Evolutionary conservation across 2,888 invertebrate species (phyloP), one percentile per base, ranked within the genome.

Genomic region (Cheilosia impressa): DNA sequence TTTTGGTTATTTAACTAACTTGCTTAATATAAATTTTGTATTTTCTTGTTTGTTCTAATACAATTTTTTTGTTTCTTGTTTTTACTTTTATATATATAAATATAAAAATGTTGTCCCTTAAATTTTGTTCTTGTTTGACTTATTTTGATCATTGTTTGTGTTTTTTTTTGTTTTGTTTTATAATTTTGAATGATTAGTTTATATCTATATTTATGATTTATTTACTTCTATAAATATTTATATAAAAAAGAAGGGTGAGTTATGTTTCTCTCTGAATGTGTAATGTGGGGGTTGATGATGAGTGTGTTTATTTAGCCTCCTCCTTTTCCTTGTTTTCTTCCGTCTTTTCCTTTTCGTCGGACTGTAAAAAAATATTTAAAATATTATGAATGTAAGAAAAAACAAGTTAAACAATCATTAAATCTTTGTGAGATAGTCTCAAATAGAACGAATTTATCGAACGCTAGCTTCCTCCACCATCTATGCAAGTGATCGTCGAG

Each of bases 331-430:
- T 94, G 90, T 95, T 95, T 90, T 95, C 95, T 91, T 96, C 96
- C 88, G 95, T 94, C 88, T 94, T 95, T 89, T 96, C 96, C 91
- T 96, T 96, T 90, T 96, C 96, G 89, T 96, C 96, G 89, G 95
- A 95, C 95, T 96, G 93, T n/a, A 93, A 93, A 82, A 55, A 9
- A 17, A 53, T 4, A n/a, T 19, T n/a, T 50, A 45, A 62, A 7
- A 24, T 6, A 53, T n/a, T n/a, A 45, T 24, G 4, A 13, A 13
- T 13, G 3, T 24, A 22, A 53, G 1, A 34, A 10, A 34, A 10
- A 34, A 34, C 34, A 10, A 34, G 9, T 13, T 4, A 10, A 38
- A 3, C 38, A 13, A 38, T 3, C 4, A 38, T 38, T 13, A 2
- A 38, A 13, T 0, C 0, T 13, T 38, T 38, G 34, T 34, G 34